Evolutionary conservation across 2,888 invertebrate species (phyloP).

Genomic region (Microdon myrmicae): DNA sequence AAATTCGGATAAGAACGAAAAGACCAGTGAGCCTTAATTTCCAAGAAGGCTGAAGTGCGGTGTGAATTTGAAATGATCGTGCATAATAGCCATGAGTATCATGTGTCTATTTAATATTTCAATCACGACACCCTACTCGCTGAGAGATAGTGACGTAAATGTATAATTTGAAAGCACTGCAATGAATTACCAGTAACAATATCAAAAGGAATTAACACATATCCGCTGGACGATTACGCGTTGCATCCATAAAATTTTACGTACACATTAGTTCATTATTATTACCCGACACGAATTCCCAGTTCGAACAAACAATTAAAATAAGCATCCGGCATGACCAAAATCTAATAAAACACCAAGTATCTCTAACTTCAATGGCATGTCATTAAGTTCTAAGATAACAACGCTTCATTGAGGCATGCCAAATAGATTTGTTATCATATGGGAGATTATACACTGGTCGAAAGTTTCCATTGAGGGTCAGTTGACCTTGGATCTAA

Average conservation of each 20-base stretch:
- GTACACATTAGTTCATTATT: conserved; percentile 24
- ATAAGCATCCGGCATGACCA: conserved; percentile 50
- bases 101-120: too few relatives aligned
- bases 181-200: conserved; percentile 26
- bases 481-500: conserved; percentile 20
- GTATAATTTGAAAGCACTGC: conserved; percentile 28
- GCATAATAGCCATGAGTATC: too few relatives aligned
- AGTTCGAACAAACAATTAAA: conserved; percentile 43
- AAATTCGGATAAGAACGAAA: too few relatives aligned
- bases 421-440: conserved; percentile 24
- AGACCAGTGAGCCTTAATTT: too few relatives aligned
- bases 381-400: conserved; percentile 35
- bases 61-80: too few relatives aligned
- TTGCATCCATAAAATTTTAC: conserved; percentile 22
- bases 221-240: conserved; percentile 27
- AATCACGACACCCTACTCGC: conserved; percentile 14
- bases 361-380: conserved; percentile 24
- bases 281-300: conserved; percentile 39
- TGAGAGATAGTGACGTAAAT: conserved; percentile 13
- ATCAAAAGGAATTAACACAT: conserved; percentile 40
- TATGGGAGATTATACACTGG: too few relatives aligned
- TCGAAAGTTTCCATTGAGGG: conserved; percentile 11
- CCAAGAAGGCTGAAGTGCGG: too few relatives aligned
- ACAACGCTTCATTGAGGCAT: conserved; percentile 31
- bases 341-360: conserved; percentile 26